Evolutionary conservation across 2,888 invertebrate genomes (phyloP).

Genomic region (Trilocha varians): DNA sequence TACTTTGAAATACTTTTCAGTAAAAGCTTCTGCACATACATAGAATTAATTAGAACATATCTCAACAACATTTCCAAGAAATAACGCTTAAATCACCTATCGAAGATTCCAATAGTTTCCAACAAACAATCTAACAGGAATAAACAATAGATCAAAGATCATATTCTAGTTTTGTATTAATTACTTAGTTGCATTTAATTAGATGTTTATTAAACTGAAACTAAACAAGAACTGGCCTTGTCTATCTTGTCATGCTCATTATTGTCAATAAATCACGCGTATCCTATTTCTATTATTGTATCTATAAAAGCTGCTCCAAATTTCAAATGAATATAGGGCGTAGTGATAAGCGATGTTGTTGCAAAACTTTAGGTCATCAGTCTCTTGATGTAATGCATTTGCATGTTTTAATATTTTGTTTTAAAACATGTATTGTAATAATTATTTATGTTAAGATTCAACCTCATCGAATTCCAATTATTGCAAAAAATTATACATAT

Average conservation of each 20-base stretch:
- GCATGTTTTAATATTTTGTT: too few species aligned
- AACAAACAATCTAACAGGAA: neutral
- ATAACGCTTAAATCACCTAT: neutral
- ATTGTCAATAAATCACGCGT: constrained; percentile 44
- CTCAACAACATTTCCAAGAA: too few species aligned
- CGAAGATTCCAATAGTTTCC: neutral
- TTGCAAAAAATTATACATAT: too few species aligned
- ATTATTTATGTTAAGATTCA: too few species aligned
- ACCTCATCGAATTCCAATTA: too few species aligned
- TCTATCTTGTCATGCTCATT: constrained; percentile 44
- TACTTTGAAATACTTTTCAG: too few species aligned
- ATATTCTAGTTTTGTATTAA: constrained; percentile 32
- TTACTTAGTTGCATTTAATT: constrained; percentile 40
- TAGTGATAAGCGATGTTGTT: constrained; percentile 23
- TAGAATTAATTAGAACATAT: too few species aligned
- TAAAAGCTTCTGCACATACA: too few species aligned
- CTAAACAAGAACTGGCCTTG: constrained; percentile 52
- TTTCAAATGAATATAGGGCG: constrained; percentile 34
- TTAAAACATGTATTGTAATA: too few species aligned
- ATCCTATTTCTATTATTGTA: constrained; percentile 26
- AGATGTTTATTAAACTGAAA: constrained; percentile 39
- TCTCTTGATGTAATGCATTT: neutral
- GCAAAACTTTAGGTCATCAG: constrained; percentile 20
- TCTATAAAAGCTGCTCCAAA: constrained; percentile 33
- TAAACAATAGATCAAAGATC: constrained; percentile 11